Base-by-base conservation (phyloP, 2,888 invertebrate genomes). In the Melipona beecheii region DNA sequence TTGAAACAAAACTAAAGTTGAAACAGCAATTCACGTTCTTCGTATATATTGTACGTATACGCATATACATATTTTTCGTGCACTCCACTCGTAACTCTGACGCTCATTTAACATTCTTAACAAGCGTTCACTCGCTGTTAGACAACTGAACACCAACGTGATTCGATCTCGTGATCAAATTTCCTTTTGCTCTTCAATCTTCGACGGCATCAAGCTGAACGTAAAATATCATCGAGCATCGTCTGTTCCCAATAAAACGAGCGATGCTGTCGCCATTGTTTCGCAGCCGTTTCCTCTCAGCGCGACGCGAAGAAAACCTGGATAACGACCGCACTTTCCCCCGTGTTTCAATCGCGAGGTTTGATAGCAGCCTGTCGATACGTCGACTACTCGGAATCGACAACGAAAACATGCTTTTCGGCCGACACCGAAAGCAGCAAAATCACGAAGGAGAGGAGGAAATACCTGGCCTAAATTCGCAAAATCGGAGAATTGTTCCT, bases 351-450 rank as follows among this genome's bases (percentile, higher is more conserved):
- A 77, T 50, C 76, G n/a, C 15, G 19, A 19, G 36, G 13, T 36
- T 36, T 52, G 76, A 70, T 76, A 62, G 24, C 52, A 21, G 15
- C 17, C 62, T 76, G 76, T 76, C 76, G 76, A 80, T 77, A 77
- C 66, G 64, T 64, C 69, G 69, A 54, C 43, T 13, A 19, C 31
- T 69, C 24, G 62, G 9, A 70, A 21, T 15, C 24, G 69, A 74
- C 54, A 56, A 64, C 64, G 78, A 64, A 43, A 43, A 54, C 68
- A 75, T 69, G 21, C 36, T 80, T 80, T 77, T 80, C 52, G 80
- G 65, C 70, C 17, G 19, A n/a, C 24, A 49, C 15, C 24, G 69
- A 75, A 69, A 36, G 27, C 11, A 64, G 27, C 36, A 65, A 56
- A 60, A 50, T 56, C 56, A 58, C 31, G 17, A 17, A 15, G 36